Conservation (phyloP, 1,140 invertebrate genomes). For the Acromyrmex charruanus region DNA sequence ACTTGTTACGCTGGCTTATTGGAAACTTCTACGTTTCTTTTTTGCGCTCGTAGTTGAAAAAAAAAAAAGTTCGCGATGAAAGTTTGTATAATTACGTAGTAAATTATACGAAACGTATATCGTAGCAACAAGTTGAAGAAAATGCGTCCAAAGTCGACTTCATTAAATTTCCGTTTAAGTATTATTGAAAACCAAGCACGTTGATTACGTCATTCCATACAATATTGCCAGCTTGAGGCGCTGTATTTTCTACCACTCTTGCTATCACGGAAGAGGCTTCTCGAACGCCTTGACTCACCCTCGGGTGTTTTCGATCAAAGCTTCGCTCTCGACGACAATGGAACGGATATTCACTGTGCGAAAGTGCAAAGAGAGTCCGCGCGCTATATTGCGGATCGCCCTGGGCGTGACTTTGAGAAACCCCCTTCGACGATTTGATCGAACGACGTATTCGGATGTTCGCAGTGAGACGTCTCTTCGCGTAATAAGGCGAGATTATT, state of each 20-base stretch:
- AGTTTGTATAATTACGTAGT: constrained; percentile 20
- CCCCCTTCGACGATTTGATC: constrained; percentile 33
- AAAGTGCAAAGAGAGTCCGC: constrained; percentile 63
- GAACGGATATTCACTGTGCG: constrained; percentile 68
- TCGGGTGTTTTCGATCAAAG: constrained; percentile 66
- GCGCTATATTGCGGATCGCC: constrained; percentile 59
- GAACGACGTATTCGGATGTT: constrained; percentile 28
- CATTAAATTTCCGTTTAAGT: constrained; percentile 29
- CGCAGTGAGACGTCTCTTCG: constrained; percentile 26
- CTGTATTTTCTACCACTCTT: constrained; percentile 33
- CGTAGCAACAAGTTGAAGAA: constrained; percentile 11
- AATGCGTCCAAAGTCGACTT: constrained; percentile 9
- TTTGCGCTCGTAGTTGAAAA: background rate
- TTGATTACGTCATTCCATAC: constrained; percentile 51
- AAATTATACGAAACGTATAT: constrained; percentile 34
- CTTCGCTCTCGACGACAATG: constrained; percentile 66
- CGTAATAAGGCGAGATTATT: constrained; percentile 50
- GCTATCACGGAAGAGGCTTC: constrained; percentile 45
- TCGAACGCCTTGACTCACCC: constrained; percentile 59
- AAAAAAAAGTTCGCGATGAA: constrained; percentile 16
- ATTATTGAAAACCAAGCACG: constrained; percentile 8
- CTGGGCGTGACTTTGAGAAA: constrained; percentile 53
- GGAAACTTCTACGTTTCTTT: constrained; percentile 1
- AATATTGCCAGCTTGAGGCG: constrained; percentile 47
- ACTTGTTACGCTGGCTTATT: constrained; percentile 22